Evolutionary conservation across 2,113 vertebrate genomes (phyloP), one percentile per base, ranked within the genome.

Genomic region (Psephotus haematonotus): DNA sequence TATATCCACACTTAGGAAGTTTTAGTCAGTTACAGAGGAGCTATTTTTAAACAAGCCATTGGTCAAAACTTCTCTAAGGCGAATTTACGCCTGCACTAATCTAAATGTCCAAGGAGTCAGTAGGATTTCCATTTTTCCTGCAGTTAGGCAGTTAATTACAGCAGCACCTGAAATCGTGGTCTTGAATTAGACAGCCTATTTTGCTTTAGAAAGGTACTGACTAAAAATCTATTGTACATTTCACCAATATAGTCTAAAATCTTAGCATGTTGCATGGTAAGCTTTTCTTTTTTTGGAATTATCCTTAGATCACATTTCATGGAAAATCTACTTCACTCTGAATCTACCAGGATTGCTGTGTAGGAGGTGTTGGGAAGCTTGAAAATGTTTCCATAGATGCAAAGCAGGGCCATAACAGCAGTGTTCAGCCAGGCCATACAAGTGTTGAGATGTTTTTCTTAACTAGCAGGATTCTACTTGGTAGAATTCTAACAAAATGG

Each of bases 331-430:
- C 39, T 82, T 87, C 37, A 44, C 1, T 72, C 33, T 93, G 63
- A 86, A 92, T 77, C 28, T 69, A 55, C 9, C 27, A 96, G 43
- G 41, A 81, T 90, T 79, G 62, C 46, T 87, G 69, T 57, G 76
- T 88, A 80, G 76, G 83, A 90, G 35, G 55, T 75, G 59, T 59
- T 78, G 39, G 29, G 60, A 86, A 93, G 67, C 68, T 90, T 89
- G 63, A 89, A 93, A 94, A 67, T 3, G 65, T 96, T 90, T 93
- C 87, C 68, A 89, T 88, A 86, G 64, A 64, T 89, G 91, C 78
- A 71, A 53, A 82, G 37, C 44, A 81, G 44, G 83, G 55, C 43
- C 35, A n/a, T 28, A 86, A 55, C 52, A 88, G 37, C 19, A 91
- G 25, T 27, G 24, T 77, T 87, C 64, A 85, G 69, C 41, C 70